These are phyloP conservation scores for Lucilia sericata DNA, from an alignment of 1,140 invertebrate genomes.

Conservation along the genomic window DNA sequence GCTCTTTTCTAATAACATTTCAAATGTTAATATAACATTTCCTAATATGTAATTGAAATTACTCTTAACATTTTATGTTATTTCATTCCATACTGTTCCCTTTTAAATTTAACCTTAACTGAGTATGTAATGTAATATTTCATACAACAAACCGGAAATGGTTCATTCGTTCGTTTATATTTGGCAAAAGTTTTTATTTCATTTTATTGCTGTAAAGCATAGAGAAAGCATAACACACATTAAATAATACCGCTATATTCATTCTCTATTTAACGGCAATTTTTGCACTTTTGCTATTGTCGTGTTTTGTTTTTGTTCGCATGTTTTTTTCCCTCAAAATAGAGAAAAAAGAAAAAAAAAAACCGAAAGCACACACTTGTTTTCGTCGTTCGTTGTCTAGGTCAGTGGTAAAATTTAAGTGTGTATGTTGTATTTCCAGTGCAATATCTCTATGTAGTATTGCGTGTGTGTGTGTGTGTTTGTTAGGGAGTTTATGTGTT, in stretches of 20 bases:
- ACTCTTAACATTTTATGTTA: neutral
- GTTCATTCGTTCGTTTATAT: neutral
- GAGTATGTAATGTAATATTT: neutral
- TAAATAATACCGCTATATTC: slow-evolving; percentile 28
- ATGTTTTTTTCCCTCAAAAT: neutral
- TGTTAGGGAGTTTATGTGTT: neutral
- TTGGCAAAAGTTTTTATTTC: slow-evolving; percentile 12
- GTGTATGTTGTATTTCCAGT: slow-evolving; percentile 9
- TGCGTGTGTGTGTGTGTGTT: slow-evolving; percentile 8
- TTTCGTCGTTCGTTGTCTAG: slow-evolving; percentile 47
- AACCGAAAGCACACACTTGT: slow-evolving; percentile 33
- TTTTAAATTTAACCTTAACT: neutral
- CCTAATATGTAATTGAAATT: too few species aligned
- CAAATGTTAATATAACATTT: too few species aligned
- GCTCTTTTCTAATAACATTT: neutral
- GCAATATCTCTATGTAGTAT: neutral
- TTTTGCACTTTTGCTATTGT: slow-evolving; percentile 25
- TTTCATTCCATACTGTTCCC: slow-evolving; percentile 18
- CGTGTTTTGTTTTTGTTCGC: slow-evolving; percentile 27
- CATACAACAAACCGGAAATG: neutral
- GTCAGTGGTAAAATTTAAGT: slow-evolving; percentile 43
- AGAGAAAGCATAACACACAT: slow-evolving; percentile 16
- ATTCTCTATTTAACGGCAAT: slow-evolving; percentile 33
- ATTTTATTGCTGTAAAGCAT: slow-evolving; percentile 26
- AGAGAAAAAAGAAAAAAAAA: too few species aligned